phyloP scores from a whole-genome alignment of 2,113 vertebrate genomes.

The Beaufortia kweichowensis region DNA sequence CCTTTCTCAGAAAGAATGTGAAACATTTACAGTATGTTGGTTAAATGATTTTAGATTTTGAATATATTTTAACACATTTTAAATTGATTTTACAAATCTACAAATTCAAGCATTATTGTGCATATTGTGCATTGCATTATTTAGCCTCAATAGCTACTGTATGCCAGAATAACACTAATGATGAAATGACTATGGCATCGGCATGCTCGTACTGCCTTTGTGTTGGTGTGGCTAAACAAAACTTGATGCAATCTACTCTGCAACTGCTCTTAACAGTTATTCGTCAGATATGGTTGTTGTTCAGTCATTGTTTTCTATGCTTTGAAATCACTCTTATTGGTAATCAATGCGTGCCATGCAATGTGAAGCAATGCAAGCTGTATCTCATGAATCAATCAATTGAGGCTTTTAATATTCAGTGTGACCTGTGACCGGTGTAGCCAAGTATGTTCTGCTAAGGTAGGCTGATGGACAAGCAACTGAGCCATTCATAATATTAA shows the following conservation, averaged over 20 bases:
- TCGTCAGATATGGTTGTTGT: background rate
- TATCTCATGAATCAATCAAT: background rate
- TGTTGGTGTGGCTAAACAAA: background rate
- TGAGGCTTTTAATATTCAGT: background rate
- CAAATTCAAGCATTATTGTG: too few relatives aligned
- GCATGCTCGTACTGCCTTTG: background rate
- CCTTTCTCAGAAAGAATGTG: too few relatives aligned
- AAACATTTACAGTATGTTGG: too few relatives aligned
- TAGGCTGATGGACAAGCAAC: background rate
- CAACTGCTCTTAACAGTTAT: too few relatives aligned
- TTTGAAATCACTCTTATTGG: background rate
- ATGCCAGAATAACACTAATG: background rate
- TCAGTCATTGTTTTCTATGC: conserved; percentile 13
- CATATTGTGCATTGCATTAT: too few relatives aligned
- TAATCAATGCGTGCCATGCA: background rate
- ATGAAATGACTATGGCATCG: background rate
- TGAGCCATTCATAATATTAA: background rate
- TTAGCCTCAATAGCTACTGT: too few relatives aligned
- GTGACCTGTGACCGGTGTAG: background rate
- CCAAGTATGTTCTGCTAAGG: background rate
- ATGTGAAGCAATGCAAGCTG: too few relatives aligned
- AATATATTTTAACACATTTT: too few relatives aligned
- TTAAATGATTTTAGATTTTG: too few relatives aligned
- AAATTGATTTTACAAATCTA: too few relatives aligned
- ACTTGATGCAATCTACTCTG: background rate